A percentile compares a stretch with the other conserved stretches of the same genome.
phyloP scores from a whole-genome alignment of 2,888 invertebrate genomes.

The Orthosia gracilis region DNA sequence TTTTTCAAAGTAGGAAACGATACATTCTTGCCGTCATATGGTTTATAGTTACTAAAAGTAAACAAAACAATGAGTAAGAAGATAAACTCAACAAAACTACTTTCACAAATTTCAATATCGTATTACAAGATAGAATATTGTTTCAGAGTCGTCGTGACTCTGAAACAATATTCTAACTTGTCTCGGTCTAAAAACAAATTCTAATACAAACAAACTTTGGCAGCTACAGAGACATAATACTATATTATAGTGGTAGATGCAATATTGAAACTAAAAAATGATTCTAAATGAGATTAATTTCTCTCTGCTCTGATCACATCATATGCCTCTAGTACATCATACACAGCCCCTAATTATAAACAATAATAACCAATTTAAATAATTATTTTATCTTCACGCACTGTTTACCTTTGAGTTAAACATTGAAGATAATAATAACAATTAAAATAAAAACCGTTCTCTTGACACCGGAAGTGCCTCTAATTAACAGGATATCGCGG shows the following conservation, averaged over 20 bases:
- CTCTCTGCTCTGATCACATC: too few relatives aligned
- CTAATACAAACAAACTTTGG: too few relatives aligned
- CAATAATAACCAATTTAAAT: slow-evolving; percentile 29
- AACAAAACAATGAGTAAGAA: slow-evolving; percentile 1
- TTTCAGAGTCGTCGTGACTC: too few relatives aligned
- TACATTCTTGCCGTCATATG: too few relatives aligned
- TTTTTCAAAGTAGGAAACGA: too few relatives aligned
- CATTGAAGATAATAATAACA: slow-evolving; percentile 50
- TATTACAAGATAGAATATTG: background rate
- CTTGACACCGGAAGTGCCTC: slow-evolving; percentile 42
- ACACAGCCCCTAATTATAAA: background rate
- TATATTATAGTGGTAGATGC: too few relatives aligned
- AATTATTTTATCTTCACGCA: slow-evolving; percentile 45
- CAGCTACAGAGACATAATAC: too few relatives aligned
- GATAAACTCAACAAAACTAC: background rate
- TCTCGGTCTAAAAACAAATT: slow-evolving; percentile 29
- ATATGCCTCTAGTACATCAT: background rate
- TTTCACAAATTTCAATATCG: slow-evolving; percentile 2
- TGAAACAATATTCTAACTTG: too few relatives aligned
- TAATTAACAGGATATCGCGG: slow-evolving; percentile 48
- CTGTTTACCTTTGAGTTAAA: slow-evolving; percentile 27
- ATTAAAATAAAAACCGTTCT: slow-evolving; percentile 47
- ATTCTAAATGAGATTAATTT: too few relatives aligned
- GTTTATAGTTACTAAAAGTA: background rate
- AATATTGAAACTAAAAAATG: too few relatives aligned